Base-by-base conservation (phyloP, 1,140 invertebrate species). In the Drosophila arizonae region DNA sequence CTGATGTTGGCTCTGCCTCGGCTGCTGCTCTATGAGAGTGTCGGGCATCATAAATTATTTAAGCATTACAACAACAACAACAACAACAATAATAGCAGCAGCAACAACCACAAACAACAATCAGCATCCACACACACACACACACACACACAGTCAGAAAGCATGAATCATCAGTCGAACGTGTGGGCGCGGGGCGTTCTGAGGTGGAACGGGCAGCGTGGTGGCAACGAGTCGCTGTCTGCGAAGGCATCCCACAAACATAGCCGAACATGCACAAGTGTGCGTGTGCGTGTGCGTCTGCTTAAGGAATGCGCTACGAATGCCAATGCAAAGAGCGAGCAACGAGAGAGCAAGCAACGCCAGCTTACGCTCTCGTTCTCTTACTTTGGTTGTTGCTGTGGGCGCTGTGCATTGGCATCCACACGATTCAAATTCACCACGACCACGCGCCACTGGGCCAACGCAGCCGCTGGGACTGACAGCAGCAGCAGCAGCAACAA, bases 81-180 rank as follows among this genome's bases (percentile, higher is more conserved):
- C 13, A 80, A 45, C 41, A 57, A 33, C 13, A 80, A 45, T 33
- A 57, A 24, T 24, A 24, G 21, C 41, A 84, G 64, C 62, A 76
- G 45, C 48, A 65, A 33, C 15, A 80, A 45, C 45, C 62, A 28
- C 60, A 68, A 68, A 43, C 33, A 54, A 45, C 48, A 64, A 33
- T 26, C 67, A 80, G 77, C 81, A 81, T 72, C 52, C 52, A 50
- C 55, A 45, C 15, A 46, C 15, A 39, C 36, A 4, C 52, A 45
- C 55, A 8, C 43, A 46, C 43, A 39, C 36, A 13, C 36, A 46
- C 6, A 69, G 64, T 52, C 80, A 71, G 65, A 70, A 78, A 80
- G 67, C 76, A 89, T 88, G 84, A 87, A 88, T 87, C 84, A 87
- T 88, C 84, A 50, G 61, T 54, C 60, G 54, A 54, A 26, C 54